phyloP scores from a whole-genome alignment of 2,113 vertebrate genomes.

The Rostratula benghalensis region DNA sequence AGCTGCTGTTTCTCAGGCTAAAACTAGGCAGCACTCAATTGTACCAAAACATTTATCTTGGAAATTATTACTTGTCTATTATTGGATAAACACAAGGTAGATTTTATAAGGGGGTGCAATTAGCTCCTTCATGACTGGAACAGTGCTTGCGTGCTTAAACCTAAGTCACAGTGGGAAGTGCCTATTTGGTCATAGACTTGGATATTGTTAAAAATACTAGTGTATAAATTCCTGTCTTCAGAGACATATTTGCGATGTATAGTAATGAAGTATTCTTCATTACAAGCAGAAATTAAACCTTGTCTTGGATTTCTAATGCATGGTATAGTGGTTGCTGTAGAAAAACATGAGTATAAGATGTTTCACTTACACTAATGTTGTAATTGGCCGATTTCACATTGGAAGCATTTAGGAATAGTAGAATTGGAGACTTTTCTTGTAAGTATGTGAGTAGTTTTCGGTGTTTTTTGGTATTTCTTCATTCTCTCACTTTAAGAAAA shows the following conservation, averaged over 20 bases:
- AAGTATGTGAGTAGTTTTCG: neutral
- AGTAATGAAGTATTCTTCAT: neutral
- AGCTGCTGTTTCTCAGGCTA: neutral
- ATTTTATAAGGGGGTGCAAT: neutral
- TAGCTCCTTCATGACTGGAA: neutral
- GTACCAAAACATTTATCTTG: neutral
- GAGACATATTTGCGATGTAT: neutral
- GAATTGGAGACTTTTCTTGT: neutral
- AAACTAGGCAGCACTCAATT: neutral
- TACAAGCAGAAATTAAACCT: neutral
- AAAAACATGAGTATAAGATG: neutral
- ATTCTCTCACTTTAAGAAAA: neutral
- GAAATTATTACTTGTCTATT: constrained; percentile 20
- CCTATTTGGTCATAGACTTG: neutral
- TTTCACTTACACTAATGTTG: neutral
- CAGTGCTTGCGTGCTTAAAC: neutral
- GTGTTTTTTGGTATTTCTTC: too few relatives aligned
- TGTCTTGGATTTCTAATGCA: neutral
- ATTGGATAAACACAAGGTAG: neutral
- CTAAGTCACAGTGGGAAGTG: neutral
- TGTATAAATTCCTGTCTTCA: neutral
- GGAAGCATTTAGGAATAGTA: neutral
- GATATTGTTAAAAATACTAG: neutral
- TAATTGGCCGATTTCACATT: neutral
- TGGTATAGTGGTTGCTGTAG: neutral